Conservation (phyloP, 2,888 invertebrate genomes). For the Polydrusus tereticollis region DNA sequence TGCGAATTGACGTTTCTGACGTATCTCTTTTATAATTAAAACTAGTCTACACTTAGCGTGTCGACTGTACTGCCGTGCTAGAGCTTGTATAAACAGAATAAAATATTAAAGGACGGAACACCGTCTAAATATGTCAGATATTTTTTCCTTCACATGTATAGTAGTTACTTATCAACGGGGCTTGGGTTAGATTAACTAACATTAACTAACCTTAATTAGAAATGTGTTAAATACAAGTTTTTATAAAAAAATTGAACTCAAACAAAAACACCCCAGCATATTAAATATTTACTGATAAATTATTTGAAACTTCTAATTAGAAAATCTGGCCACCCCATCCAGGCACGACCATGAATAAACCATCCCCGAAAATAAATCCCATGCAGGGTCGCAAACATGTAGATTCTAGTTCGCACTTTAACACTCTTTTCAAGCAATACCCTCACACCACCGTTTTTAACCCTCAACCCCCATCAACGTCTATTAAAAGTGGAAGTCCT, state of each 20-base stretch:
- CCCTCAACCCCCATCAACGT: constrained; percentile 56
- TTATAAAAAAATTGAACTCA: too few relatives aligned
- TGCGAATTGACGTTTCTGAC: neutral
- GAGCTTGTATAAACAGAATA: constrained; percentile 2
- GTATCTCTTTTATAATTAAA: constrained; percentile 1
- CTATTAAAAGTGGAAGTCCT: constrained; percentile 51
- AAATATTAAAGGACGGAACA: neutral
- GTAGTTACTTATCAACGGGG: too few relatives aligned
- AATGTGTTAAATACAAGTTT: too few relatives aligned
- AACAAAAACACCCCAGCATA: too few relatives aligned
- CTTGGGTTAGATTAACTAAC: too few relatives aligned
- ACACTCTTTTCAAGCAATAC: constrained; percentile 22
- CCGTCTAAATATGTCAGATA: neutral
- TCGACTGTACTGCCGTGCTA: neutral
- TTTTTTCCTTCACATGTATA: too few relatives aligned
- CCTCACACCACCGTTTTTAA: constrained; percentile 42
- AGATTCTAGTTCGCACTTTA: constrained; percentile 31
- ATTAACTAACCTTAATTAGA: too few relatives aligned
- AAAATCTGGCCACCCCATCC: neutral
- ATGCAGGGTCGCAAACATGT: constrained; percentile 4
- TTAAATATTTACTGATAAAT: neutral
- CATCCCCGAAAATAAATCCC: constrained; percentile 7
- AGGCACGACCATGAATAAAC: constrained; percentile 16
- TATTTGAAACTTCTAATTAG: neutral
- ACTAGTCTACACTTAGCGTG: constrained; percentile 1